Percentiles rank a stretch among this genome's conserved stretches.
Conservation (phyloP, 2,888 invertebrate species). For the Tortricodes alternella region DNA sequence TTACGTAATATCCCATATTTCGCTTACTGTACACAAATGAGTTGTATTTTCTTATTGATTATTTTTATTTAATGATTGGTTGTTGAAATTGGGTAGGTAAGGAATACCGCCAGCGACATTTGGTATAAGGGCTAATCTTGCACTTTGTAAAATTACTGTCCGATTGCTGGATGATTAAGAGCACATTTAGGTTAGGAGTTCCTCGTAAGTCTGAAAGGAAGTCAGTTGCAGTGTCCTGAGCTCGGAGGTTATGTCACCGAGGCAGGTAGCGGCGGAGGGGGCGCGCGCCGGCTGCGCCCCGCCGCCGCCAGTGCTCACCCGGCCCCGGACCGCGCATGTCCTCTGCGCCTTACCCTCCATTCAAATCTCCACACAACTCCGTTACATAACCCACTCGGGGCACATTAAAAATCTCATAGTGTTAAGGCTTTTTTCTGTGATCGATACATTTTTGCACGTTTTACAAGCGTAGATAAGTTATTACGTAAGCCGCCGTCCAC, state of each 20-base stretch:
- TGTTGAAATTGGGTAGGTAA: neutral
- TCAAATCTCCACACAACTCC: constrained; percentile 66
- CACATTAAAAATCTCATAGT: constrained; percentile 59
- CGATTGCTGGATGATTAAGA: neutral
- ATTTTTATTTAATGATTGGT: neutral
- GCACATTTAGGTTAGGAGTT: neutral
- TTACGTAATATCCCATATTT: neutral
- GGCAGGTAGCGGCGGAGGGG: constrained; percentile 30
- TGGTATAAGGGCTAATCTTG: neutral
- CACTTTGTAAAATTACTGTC: neutral
- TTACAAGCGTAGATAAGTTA: constrained; percentile 74
- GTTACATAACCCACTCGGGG: constrained; percentile 73
- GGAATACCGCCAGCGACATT: neutral
- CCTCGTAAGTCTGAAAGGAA: constrained; percentile 1
- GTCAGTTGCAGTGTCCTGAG: constrained; percentile 10
- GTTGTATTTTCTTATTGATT: no score
- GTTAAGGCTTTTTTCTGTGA: constrained; percentile 81
- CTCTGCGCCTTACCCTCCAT: constrained; percentile 53
- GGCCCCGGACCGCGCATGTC: constrained; percentile 72
- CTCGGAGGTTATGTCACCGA: neutral
- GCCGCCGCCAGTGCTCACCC: constrained; percentile 71
- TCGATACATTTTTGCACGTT: constrained; percentile 77
- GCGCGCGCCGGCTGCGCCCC: constrained; percentile 32
- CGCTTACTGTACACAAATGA: no score
- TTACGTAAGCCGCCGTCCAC: constrained; percentile 82